Base-by-base conservation (phyloP, 2,888 invertebrate genomes). In the Hemicrepidius hirtus region DNA sequence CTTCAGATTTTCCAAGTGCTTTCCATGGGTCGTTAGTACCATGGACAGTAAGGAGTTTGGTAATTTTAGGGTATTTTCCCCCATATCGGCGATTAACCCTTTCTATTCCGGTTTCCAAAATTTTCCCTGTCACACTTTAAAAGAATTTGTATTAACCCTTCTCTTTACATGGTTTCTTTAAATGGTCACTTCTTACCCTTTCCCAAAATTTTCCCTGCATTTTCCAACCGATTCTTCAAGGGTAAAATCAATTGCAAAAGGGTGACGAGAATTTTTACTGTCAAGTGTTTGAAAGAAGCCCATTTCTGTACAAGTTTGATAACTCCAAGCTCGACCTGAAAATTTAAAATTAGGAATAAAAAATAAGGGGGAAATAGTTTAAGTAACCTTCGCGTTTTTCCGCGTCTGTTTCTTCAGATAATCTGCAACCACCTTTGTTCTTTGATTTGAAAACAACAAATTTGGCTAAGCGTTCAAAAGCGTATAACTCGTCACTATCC, bases 1-100 rank as follows among this genome's bases (percentile, higher is more conserved):
- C 87, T 77, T 88, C 83, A 10, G 88, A 80, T n/a, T 91, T 81
- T 10, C 90, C 87, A 0, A 91, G 82, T 41, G 84, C 83, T 76
- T 89, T 88, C 89, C 90, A 91, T 0, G 91, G 91, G 81, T 91
- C 91, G 50, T 90, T 79, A 28, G 88, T 87, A 3, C 91, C 91
- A 77, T 91, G 90, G 0, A 88, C 86, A 78, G 90, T 91, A 13
- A 91, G 87, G 0, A 91, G 90, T 16, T 88, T 86, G 0, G 84
- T 88, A 0, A 90, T 86, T 74, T 89, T 88, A 1, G 89, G 89
- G 12, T 80, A 80, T 53, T 83, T 74, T 40, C 88, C 89, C 21
- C 89, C 89, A 75, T 89, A 91, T 72, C 89, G 80, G 35, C 85
- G 77, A 79, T 91, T 91, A 0, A 88, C 32, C 16, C 57, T 20